phyloP scores from a whole-genome alignment of 2,888 invertebrate species.

The Doris montereyensis region DNA sequence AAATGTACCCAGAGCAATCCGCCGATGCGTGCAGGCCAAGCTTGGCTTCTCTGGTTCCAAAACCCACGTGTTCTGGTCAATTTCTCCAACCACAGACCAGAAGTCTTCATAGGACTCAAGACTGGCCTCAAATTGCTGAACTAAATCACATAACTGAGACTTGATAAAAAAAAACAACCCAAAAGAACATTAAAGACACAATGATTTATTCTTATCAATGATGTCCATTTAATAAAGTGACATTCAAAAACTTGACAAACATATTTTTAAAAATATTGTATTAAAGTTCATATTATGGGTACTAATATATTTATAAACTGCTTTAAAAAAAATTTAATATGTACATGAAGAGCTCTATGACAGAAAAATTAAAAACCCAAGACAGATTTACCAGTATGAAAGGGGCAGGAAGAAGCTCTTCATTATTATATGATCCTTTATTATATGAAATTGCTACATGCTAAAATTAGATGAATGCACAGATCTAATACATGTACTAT shows the following conservation, averaged over 20 bases:
- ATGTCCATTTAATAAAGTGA: neutral
- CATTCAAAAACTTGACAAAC: neutral
- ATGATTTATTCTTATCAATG: neutral
- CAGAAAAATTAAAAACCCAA: too few species aligned
- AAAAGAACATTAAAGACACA: neutral
- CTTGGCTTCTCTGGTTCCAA: conserved; percentile 72
- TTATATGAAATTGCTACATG: too few species aligned
- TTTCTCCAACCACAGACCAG: conserved; percentile 69
- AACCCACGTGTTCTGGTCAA: conserved; percentile 71
- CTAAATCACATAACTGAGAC: conserved; percentile 52
- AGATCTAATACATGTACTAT: too few species aligned
- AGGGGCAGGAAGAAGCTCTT: too few species aligned
- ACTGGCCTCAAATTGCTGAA: conserved; percentile 61
- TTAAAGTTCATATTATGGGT: too few species aligned
- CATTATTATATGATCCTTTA: too few species aligned
- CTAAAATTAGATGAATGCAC: too few species aligned
- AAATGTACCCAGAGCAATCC: conserved; percentile 69
- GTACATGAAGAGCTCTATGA: too few species aligned
- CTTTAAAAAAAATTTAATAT: too few species aligned
- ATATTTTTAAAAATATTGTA: too few species aligned
- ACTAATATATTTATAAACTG: too few species aligned
- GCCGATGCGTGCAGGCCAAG: conserved; percentile 59
- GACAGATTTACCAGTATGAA: too few species aligned
- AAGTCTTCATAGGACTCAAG: conserved; percentile 64
- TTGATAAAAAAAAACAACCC: neutral